phyloP scores from a whole-genome alignment of 2,113 vertebrate genomes.

The Austrofundulus limnaeus region DNA sequence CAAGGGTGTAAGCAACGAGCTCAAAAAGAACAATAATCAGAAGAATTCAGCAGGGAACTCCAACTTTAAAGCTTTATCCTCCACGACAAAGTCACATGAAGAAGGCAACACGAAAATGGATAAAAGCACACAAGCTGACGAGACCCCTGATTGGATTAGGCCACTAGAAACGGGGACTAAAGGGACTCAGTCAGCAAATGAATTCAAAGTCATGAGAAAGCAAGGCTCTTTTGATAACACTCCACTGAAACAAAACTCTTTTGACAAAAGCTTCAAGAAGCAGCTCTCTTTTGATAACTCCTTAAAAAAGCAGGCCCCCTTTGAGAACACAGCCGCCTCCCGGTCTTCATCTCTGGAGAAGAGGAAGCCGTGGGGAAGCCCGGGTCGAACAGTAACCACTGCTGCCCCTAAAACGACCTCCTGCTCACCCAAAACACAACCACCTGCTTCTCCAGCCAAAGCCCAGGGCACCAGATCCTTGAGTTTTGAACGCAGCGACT shows the following conservation, averaged over 20 bases:
- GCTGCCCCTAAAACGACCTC: constrained; percentile 57
- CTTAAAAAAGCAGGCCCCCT: constrained; percentile 68
- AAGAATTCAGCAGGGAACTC: constrained; percentile 19
- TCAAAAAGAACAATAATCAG: constrained; percentile 47
- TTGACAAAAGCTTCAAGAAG: constrained; percentile 66
- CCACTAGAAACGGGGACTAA: constrained; percentile 44
- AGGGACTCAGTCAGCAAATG: constrained; percentile 40
- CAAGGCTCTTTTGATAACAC: constrained; percentile 63
- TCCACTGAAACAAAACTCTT: constrained; percentile 61
- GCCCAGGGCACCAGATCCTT: constrained; percentile 49
- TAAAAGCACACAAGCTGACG: constrained; percentile 69
- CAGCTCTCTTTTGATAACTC: constrained; percentile 65
- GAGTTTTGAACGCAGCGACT: constrained; percentile 66
- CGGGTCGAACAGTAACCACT: constrained; percentile 58
- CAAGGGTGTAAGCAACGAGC: constrained; percentile 36
- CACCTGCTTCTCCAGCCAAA: constrained; percentile 66
- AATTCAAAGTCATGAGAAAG: constrained; percentile 66
- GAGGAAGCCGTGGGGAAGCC: constrained; percentile 77
- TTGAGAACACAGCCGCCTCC: constrained; percentile 56
- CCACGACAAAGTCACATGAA: constrained; percentile 5
- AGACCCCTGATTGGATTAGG: constrained; percentile 37
- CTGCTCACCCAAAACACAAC: constrained; percentile 69
- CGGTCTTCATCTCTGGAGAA: constrained; percentile 69
- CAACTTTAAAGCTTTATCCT: constrained; percentile 5
- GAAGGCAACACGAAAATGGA: constrained; percentile 52